These are phyloP conservation scores for Forbesichthys papilliferus DNA, from an alignment of 2,113 vertebrate genomes.

Conservation along the genomic window DNA sequence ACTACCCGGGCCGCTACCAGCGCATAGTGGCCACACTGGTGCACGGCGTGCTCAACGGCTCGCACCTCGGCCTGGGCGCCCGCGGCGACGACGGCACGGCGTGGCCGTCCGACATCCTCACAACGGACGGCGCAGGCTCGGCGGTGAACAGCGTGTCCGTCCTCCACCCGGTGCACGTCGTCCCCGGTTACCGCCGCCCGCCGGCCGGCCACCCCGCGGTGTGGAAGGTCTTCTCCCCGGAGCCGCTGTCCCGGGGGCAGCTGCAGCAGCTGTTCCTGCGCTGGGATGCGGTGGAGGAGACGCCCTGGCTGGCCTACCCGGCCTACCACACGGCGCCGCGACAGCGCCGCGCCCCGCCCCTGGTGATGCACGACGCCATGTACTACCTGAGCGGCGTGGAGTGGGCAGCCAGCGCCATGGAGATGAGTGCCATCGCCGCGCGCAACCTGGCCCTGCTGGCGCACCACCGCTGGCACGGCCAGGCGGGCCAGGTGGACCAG, in stretches of 20 bases:
- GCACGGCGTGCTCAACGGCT: slow-evolving; percentile 83
- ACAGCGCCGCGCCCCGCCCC: slow-evolving; percentile 76
- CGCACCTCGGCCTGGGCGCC: slow-evolving; percentile 84
- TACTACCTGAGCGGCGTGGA: slow-evolving; percentile 90
- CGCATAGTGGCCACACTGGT: slow-evolving; percentile 83
- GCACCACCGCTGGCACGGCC: slow-evolving; percentile 85
- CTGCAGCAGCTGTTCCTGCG: slow-evolving; percentile 82
- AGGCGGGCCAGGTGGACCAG: slow-evolving; percentile 79
- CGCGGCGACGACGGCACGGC: slow-evolving; percentile 63
- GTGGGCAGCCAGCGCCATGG: slow-evolving; percentile 88
- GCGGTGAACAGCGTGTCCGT: slow-evolving; percentile 79
- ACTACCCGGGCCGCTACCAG: slow-evolving; percentile 79
- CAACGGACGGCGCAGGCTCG: slow-evolving; percentile 75
- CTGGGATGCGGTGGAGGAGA: slow-evolving; percentile 75
- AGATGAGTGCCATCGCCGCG: slow-evolving; percentile 88
- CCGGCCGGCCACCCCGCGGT: slow-evolving; percentile 53
- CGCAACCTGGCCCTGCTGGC: slow-evolving; percentile 87
- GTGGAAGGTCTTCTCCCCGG: slow-evolving; percentile 87
- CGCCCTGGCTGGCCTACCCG: slow-evolving; percentile 87
- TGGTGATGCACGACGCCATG: slow-evolving; percentile 84
- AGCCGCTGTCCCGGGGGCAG: slow-evolving; percentile 77
- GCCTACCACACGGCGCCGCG: slow-evolving; percentile 68
- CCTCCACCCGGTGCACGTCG: slow-evolving; percentile 69
- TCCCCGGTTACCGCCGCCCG: slow-evolving; percentile 29
- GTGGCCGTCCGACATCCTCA: slow-evolving; percentile 73